Evolutionary conservation across 2,888 invertebrate genomes (phyloP).

Genomic region (Germaria angustata): DNA sequence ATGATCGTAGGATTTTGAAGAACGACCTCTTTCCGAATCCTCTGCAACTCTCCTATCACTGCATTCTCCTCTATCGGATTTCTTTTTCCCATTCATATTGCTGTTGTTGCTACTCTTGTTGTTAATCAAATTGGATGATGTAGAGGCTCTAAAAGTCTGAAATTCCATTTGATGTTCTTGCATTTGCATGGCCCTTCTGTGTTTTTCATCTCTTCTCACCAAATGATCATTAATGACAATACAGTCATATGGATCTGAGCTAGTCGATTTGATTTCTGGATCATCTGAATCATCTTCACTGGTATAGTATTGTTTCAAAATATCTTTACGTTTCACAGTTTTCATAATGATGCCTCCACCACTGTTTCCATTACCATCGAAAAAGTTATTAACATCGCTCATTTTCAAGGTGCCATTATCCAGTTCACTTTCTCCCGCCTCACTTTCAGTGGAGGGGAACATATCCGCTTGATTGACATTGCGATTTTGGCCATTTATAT

Average conservation of each 20-base stretch:
- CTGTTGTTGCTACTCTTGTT: conserved; percentile 70
- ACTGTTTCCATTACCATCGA: conserved; percentile 72
- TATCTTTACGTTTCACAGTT: conserved; percentile 87
- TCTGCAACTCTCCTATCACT: conserved; percentile 8
- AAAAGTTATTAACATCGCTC: conserved; percentile 82
- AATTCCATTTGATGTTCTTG: conserved; percentile 81
- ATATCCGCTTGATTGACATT: conserved; percentile 64
- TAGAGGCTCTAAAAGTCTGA: conserved; percentile 80
- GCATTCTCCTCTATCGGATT: conserved; percentile 26
- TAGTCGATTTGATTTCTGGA: conserved; percentile 82
- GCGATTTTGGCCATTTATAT: conserved; percentile 33
- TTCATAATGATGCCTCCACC: conserved; percentile 84
- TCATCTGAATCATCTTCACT: conserved; percentile 84
- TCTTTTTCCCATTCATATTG: conserved; percentile 65
- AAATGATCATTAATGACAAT: conserved; percentile 91
- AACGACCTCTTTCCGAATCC: conserved; percentile 34
- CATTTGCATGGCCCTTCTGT: conserved; percentile 78
- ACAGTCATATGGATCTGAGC: conserved; percentile 89
- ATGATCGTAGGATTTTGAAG: conserved; percentile 57
- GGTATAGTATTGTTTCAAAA: conserved; percentile 85
- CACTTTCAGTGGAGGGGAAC: conserved; percentile 74
- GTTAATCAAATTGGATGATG: conserved; percentile 77
- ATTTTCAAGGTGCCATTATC: conserved; percentile 78
- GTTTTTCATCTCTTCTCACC: conserved; percentile 80
- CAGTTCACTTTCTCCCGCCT: conserved; percentile 75